A percentile compares a stretch with the other conserved stretches of the same genome.
phyloP scores from a whole-genome alignment of 2,888 invertebrate species.

The Pammene fasciana region DNA sequence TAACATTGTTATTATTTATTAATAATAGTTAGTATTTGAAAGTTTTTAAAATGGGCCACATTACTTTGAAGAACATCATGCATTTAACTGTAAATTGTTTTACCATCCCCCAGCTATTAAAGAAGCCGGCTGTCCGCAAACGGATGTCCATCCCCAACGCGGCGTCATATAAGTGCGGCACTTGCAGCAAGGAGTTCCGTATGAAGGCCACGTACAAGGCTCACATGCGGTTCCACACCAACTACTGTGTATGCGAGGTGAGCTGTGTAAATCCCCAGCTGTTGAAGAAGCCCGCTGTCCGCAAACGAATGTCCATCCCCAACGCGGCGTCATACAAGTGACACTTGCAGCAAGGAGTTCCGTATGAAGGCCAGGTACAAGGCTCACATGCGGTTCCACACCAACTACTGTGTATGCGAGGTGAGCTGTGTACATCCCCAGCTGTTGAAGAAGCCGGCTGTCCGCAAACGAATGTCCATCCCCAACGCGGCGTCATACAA shows the following conservation, averaged over 20 bases:
- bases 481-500: slow-evolving; percentile 59
- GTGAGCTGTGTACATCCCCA: slow-evolving; percentile 53
- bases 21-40: too few relatives aligned
- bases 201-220: slow-evolving; percentile 74
- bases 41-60: too few relatives aligned
- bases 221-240: slow-evolving; percentile 73
- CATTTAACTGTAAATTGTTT: slow-evolving; percentile 19
- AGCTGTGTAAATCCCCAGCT: slow-evolving; percentile 48
- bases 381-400: slow-evolving; percentile 74
- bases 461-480: slow-evolving; percentile 46
- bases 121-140: slow-evolving; percentile 44
- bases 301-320: slow-evolving; percentile 48
- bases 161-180: slow-evolving; percentile 60
- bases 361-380: slow-evolving; percentile 71
- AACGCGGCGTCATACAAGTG: slow-evolving; percentile 62
- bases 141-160: slow-evolving; percentile 50
- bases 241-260: slow-evolving; percentile 75
- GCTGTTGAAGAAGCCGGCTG: slow-evolving; percentile 24
- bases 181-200: slow-evolving; percentile 67
- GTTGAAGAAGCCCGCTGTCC: slow-evolving; percentile 35
- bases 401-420: slow-evolving; percentile 76
- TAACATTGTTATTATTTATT: too few relatives aligned
- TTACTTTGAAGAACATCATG: too few relatives aligned
- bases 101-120: background rate
- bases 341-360: slow-evolving; percentile 67